Evolutionary conservation across 2,113 vertebrate genomes (phyloP).

Genomic region (Syngnathus floridae): DNA sequence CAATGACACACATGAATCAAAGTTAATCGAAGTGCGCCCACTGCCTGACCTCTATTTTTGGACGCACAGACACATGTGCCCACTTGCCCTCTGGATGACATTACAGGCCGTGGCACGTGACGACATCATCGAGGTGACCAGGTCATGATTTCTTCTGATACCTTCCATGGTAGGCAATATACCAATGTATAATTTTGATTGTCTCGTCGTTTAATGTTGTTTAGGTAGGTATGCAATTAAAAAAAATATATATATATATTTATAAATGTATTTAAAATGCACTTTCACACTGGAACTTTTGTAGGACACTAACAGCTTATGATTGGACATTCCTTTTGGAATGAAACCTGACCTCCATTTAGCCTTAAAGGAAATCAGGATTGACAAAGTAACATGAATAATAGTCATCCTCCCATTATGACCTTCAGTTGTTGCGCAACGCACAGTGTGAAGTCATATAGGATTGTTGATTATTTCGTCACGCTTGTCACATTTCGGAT

Average conservation of each 20-base stretch:
- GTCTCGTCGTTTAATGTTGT: background rate
- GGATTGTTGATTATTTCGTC: background rate
- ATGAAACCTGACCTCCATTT: background rate
- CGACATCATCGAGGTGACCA: background rate
- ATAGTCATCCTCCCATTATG: conserved; percentile 3
- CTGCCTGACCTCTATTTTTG: conserved; percentile 7
- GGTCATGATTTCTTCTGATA: background rate
- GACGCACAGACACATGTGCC: background rate
- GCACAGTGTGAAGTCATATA: background rate
- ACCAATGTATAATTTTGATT: no score
- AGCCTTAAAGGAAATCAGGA: background rate
- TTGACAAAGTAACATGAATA: background rate
- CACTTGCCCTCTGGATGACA: background rate
- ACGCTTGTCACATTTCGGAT: background rate
- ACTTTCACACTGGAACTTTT: background rate
- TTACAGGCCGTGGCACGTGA: conserved; percentile 3
- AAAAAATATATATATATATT: background rate
- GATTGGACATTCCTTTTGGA: background rate
- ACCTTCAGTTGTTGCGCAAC: background rate
- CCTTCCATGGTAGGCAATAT: background rate
- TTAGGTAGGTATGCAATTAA: background rate
- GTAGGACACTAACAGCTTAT: background rate
- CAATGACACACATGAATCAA: background rate
- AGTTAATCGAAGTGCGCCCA: background rate
- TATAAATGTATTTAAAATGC: no score